phyloP scores from a whole-genome alignment of 2,113 vertebrate genomes.

The Lipophrys pholis region DNA sequence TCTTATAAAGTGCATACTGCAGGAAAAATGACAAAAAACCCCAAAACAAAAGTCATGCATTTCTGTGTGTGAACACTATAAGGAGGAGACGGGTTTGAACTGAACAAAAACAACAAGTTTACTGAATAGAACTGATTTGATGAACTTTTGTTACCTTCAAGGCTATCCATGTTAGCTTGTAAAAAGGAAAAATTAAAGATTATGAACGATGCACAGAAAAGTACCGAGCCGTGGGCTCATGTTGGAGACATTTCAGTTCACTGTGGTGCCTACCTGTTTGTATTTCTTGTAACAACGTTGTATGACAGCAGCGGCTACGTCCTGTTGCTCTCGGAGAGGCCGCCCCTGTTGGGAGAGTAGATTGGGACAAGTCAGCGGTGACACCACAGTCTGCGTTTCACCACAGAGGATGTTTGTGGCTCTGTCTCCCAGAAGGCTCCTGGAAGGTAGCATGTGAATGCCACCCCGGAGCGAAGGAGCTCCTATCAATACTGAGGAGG shows the following conservation, averaged over 20 bases:
- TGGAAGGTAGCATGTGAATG: conserved; percentile 43
- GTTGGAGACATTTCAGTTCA: neutral
- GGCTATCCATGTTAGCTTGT: conserved; percentile 99
- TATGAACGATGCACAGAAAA: conserved; percentile 46
- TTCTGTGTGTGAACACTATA: neutral
- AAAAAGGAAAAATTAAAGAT: conserved; percentile 74
- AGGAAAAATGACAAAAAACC: neutral
- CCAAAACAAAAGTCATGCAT: neutral
- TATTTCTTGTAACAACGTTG: conserved; percentile 99
- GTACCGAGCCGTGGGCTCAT: neutral
- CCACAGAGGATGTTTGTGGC: conserved; percentile 57
- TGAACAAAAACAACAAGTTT: conserved; percentile 8
- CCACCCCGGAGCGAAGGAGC: conserved; percentile 42
- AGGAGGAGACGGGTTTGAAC: neutral
- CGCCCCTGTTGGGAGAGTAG: conserved; percentile 87
- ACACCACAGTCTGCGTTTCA: conserved; percentile 47
- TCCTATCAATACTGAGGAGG: conserved; percentile 36
- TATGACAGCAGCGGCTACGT: conserved; percentile 97
- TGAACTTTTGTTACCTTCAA: conserved; percentile 94
- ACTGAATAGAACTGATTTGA: neutral
- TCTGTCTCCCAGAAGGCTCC: conserved; percentile 52
- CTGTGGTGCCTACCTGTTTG: conserved; percentile 90
- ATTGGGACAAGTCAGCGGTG: conserved; percentile 71
- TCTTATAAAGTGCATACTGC: conserved; percentile 99
- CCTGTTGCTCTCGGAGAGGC: conserved; percentile 95